These are phyloP conservation scores for Amphipoea oculea DNA, from an alignment of 2,888 invertebrate genomes.

Conservation along the genomic window DNA sequence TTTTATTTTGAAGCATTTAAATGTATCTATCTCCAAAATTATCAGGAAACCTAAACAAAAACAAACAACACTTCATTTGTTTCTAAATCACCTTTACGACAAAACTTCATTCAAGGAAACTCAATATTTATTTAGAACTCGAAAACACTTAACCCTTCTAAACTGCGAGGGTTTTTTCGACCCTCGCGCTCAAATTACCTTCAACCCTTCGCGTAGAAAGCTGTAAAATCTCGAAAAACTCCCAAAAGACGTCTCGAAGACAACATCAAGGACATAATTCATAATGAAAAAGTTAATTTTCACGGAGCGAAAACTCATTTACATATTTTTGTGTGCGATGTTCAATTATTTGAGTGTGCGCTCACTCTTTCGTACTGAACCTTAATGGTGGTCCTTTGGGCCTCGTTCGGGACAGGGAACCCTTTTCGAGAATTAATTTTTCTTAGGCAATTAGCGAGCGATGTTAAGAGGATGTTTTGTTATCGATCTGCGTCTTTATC, in stretches of 20 bases:
- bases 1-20: constrained; percentile 10
- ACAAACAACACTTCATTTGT: constrained; percentile 62
- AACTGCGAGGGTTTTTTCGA: constrained; percentile 68
- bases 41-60: constrained; percentile 43
- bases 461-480: constrained; percentile 79
- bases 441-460: constrained; percentile 88
- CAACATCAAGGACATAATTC: constrained; percentile 88
- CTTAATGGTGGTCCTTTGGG: constrained; percentile 83
- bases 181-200: constrained; percentile 74
- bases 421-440: constrained; percentile 89
- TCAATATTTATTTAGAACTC: constrained; percentile 66
- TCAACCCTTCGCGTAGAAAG: constrained; percentile 69
- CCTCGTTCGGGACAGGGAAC: constrained; percentile 81
- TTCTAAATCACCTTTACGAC: constrained; percentile 65
- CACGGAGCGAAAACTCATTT: constrained; percentile 85
- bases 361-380: constrained; percentile 79
- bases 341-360: constrained; percentile 87
- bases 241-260: constrained; percentile 86
- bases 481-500: constrained; percentile 79
- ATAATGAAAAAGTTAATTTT: constrained; percentile 91
- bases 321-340: constrained; percentile 87
- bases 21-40: constrained; percentile 21
- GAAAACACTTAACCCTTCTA: constrained; percentile 78
- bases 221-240: constrained; percentile 89
- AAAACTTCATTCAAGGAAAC: constrained; percentile 65